Evolutionary conservation across 2,888 invertebrate genomes (phyloP).

Genomic region (Pedicia rivosa): DNA sequence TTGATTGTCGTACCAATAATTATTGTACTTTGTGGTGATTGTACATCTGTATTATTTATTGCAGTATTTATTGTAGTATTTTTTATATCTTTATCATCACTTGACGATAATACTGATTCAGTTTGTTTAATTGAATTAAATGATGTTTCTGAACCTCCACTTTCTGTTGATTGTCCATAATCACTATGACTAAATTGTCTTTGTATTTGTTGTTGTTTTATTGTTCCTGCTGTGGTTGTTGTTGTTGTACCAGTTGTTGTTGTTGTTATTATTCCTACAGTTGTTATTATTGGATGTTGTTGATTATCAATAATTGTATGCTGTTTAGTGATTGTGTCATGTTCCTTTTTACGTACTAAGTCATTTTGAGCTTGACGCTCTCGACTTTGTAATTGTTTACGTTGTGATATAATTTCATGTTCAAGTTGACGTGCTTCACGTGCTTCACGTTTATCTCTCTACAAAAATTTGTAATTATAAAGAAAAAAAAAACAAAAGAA

Average conservation of each 20-base stretch:
- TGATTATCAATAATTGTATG: neutral
- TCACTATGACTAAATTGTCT: no score
- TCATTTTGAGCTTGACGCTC: constrained; percentile 26
- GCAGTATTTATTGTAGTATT: neutral
- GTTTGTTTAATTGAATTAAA: constrained; percentile 7
- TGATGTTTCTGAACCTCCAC: neutral
- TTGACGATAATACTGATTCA: constrained; percentile 2
- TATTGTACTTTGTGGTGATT: no score
- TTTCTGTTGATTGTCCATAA: no score
- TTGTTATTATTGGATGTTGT: neutral
- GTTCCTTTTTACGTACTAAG: constrained; percentile 20
- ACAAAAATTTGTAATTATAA: constrained; percentile 1
- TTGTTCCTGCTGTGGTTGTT: constrained; percentile 19
- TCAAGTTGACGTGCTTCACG: constrained; percentile 30
- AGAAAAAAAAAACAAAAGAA: no score
- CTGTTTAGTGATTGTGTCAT: neutral
- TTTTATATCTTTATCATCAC: neutral
- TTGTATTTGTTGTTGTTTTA: constrained; percentile 20
- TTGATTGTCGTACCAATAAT: no score
- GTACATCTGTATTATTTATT: no score
- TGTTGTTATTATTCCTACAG: no score
- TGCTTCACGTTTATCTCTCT: constrained; percentile 28
- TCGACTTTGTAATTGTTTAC: constrained; percentile 3
- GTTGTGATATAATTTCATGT: constrained; percentile 21
- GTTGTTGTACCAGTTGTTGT: no score